These are phyloP conservation scores for Fragum fragum DNA, from an alignment of 2,888 invertebrate species.

Conservation along the genomic window DNA sequence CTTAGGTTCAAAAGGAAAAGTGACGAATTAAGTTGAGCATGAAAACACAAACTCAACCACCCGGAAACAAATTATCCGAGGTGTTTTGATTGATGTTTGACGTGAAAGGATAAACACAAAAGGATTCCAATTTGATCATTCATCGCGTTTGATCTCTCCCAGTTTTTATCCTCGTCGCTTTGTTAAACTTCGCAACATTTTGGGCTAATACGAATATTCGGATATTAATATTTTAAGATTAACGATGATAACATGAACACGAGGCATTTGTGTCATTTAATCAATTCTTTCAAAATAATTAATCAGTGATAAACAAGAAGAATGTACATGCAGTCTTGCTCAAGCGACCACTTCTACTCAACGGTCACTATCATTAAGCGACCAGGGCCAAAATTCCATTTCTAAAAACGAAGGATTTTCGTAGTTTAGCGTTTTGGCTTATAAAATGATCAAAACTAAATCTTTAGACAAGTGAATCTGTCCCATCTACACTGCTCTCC, in stretches of 20 bases:
- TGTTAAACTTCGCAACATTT: not conserved
- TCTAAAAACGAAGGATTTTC: too few species aligned
- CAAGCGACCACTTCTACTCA: too few species aligned
- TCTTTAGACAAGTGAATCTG: too few species aligned
- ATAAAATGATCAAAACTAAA: too few species aligned
- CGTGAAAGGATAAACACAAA: slow-evolving; percentile 35
- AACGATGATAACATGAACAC: not conserved
- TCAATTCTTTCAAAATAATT: slow-evolving; percentile 2
- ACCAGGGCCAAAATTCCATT: too few species aligned
- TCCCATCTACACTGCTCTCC: too few species aligned
- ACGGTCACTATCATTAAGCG: too few species aligned
- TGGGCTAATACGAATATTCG: not conserved
- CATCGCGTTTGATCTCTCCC: slow-evolving; percentile 42
- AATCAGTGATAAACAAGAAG: not conserved
- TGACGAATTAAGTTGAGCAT: slow-evolving; percentile 55
- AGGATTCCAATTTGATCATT: slow-evolving; percentile 45
- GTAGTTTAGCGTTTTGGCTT: too few species aligned
- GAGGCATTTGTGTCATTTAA: not conserved
- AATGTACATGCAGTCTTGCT: too few species aligned
- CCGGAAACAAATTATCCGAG: slow-evolving; percentile 41
- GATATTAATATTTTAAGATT: not conserved
- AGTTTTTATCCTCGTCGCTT: not conserved
- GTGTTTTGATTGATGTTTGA: slow-evolving; percentile 35
- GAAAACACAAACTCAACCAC: slow-evolving; percentile 48
- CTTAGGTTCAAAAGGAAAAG: slow-evolving; percentile 43